Evolutionary conservation across 1,140 invertebrate species (phyloP).

Genomic region (Trissolcus basalis): DNA sequence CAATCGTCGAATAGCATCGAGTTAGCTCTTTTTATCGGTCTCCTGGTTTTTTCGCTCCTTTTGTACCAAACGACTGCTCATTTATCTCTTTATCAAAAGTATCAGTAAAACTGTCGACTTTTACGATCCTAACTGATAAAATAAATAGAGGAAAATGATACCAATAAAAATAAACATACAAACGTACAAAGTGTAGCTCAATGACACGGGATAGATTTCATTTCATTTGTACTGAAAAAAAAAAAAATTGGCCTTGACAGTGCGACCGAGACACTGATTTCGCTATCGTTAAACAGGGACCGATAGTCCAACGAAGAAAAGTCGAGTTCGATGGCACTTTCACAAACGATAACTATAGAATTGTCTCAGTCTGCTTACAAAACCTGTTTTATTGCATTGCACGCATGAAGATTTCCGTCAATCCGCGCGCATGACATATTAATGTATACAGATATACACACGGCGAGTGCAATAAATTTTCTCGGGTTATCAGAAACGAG

Average conservation of each 20-base stretch:
- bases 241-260: conserved; percentile 69
- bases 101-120: no score
- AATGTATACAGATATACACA: conserved; percentile 18
- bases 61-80: conserved; percentile 3
- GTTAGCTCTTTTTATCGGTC: conserved; percentile 16
- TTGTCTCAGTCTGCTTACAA: conserved; percentile 54
- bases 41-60: conserved; percentile 53
- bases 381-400: conserved; percentile 61
- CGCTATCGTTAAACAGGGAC: conserved; percentile 51
- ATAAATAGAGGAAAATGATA: no score
- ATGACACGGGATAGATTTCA: no score
- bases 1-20: conserved; percentile 53
- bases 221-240: conserved; percentile 25
- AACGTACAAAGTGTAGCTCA: no score
- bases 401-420: conserved; percentile 48
- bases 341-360: conserved; percentile 65
- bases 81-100: conserved; percentile 51
- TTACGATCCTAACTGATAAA: no score
- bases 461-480: conserved; percentile 13
- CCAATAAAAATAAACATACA: no score
- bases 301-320: conserved; percentile 58
- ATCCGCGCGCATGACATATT: conserved; percentile 31
- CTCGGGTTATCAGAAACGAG: not conserved
- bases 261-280: conserved; percentile 61
- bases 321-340: conserved; percentile 72